Evolutionary conservation across 2,113 vertebrate species (phyloP).

Genomic region (Eublepharis macularius): DNA sequence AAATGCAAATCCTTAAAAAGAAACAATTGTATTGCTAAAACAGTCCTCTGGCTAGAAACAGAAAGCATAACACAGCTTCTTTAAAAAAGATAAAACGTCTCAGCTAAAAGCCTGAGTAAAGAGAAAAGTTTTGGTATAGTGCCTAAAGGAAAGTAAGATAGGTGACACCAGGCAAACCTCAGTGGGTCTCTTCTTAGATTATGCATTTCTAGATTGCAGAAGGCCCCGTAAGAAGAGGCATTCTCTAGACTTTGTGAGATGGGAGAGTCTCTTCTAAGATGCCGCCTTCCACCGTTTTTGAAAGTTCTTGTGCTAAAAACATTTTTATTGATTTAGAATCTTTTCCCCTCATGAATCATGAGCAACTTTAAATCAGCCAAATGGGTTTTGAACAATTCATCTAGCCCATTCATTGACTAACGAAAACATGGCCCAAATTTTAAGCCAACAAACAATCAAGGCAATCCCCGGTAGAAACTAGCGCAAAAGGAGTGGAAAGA

Average conservation of each 20-base stretch:
- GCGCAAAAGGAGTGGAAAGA: too few species aligned
- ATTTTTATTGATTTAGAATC: neutral
- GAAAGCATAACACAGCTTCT: too few species aligned
- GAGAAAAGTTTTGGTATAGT: too few species aligned
- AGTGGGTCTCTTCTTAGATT: neutral
- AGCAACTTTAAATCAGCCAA: neutral
- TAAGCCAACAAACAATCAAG: neutral
- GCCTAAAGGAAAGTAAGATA: too few species aligned
- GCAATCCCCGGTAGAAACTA: too few species aligned
- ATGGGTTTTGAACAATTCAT: neutral
- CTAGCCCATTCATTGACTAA: neutral
- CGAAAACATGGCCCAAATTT: neutral
- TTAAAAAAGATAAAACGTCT: too few species aligned
- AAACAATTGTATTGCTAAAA: too few species aligned
- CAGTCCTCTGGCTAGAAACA: too few species aligned
- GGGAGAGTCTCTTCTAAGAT: neutral
- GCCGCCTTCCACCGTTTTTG: neutral
- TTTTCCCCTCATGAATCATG: neutral
- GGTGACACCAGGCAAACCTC: too few species aligned
- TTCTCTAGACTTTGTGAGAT: too few species aligned
- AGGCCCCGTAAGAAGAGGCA: neutral
- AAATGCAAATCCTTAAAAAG: too few species aligned
- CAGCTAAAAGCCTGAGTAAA: too few species aligned
- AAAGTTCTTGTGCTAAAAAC: neutral
- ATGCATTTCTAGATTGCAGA: neutral